Percentiles rank a stretch among this genome's conserved stretches.
These are phyloP conservation scores for Centropyge bicolor DNA, from an alignment of 2,797 vertebrate species.

Conservation along the genomic window DNA sequence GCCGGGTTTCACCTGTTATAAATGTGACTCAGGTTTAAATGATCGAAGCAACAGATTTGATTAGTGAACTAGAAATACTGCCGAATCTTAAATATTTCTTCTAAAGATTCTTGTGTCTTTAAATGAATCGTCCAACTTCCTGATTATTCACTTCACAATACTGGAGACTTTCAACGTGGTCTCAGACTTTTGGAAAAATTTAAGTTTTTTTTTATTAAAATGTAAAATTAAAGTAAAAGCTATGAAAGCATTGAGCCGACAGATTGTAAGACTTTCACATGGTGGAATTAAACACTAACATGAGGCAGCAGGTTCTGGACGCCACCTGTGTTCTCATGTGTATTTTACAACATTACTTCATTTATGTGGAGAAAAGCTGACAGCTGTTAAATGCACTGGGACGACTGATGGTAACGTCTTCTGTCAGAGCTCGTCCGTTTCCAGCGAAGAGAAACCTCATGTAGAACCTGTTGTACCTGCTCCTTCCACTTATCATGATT, in stretches of 20 bases:
- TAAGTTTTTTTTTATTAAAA: no score
- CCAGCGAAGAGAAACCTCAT: conserved; percentile 5
- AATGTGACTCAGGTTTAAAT: no score
- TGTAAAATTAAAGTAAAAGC: neutral
- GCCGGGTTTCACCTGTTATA: no score
- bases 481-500: neutral
- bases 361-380: conserved; percentile 30
- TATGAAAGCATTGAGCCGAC: neutral
- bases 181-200: no score
- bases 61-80: no score
- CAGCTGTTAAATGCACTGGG: conserved; percentile 5
- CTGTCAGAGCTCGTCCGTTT: conserved; percentile 6
- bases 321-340: conserved; percentile 6
- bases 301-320: neutral
- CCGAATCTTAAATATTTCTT: no score
- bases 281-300: neutral
- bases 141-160: no score
- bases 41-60: no score
- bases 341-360: conserved; percentile 6
- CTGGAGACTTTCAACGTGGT: no score
- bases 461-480: neutral
- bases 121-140: no score
- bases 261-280: neutral
- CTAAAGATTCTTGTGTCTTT: no score
- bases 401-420: conserved; percentile 1